These are phyloP conservation scores for Poecilia latipinna DNA, from an alignment of 2,113 vertebrate species.

Conservation along the genomic window DNA sequence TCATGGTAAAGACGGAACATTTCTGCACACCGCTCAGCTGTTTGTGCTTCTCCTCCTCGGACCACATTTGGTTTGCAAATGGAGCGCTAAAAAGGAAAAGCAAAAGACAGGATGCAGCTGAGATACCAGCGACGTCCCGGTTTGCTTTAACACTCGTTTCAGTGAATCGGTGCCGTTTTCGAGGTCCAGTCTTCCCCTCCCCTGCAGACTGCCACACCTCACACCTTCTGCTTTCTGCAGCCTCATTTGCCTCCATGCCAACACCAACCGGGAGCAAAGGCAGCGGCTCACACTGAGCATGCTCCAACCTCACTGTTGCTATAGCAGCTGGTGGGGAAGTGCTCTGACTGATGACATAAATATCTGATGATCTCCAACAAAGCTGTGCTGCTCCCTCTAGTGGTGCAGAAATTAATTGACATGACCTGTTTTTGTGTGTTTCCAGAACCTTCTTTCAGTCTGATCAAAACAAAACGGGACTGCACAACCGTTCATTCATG, in stretches of 20 bases:
- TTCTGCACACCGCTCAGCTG: slow-evolving; percentile 29
- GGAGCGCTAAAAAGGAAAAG: neutral
- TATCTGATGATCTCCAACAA: slow-evolving; percentile 30
- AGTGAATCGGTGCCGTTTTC: slow-evolving; percentile 10
- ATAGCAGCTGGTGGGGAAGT: slow-evolving; percentile 72
- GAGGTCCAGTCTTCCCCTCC: slow-evolving; percentile 6
- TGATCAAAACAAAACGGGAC: slow-evolving; percentile 51
- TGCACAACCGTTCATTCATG: neutral
- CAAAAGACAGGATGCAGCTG: neutral
- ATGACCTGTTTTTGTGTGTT: slow-evolving; percentile 72
- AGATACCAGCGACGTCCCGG: neutral
- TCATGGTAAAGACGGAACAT: slow-evolving; percentile 31
- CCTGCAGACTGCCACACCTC: slow-evolving; percentile 57
- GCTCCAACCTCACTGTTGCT: slow-evolving; percentile 60
- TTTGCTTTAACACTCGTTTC: slow-evolving; percentile 18
- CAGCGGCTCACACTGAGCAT: slow-evolving; percentile 40
- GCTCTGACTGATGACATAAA: slow-evolving; percentile 42
- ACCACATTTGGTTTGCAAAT: slow-evolving; percentile 40
- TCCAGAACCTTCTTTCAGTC: slow-evolving; percentile 73
- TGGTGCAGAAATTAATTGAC: slow-evolving; percentile 35
- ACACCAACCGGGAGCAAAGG: slow-evolving; percentile 28
- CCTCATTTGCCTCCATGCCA: slow-evolving; percentile 46
- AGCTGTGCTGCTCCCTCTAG: slow-evolving; percentile 58
- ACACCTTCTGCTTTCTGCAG: slow-evolving; percentile 66
- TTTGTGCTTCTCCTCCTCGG: slow-evolving; percentile 21